Conservation (phyloP, 2,797 vertebrate genomes). For the Xiphorhynchus erythropygius region DNA sequence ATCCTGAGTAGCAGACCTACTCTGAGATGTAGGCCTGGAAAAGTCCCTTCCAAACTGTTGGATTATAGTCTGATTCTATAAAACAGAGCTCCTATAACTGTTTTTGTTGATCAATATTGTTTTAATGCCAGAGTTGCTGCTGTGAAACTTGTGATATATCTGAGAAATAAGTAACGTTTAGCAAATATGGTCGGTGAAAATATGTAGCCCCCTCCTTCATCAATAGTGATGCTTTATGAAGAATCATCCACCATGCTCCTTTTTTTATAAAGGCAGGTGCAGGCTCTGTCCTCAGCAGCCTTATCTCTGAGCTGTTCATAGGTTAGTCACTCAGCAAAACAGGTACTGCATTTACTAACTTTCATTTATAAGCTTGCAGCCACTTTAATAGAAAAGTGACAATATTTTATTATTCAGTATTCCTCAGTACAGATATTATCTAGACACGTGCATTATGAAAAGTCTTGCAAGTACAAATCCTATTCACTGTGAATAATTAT, state of each 20-base stretch:
- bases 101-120: background rate
- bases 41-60: background rate
- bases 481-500: constrained; percentile 68
- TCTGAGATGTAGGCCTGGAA: background rate
- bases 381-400: background rate
- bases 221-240: background rate
- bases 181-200: background rate
- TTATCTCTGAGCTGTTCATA: background rate
- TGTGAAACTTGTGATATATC: background rate
- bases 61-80: background rate
- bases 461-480: constrained; percentile 45
- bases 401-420: constrained; percentile 45
- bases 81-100: background rate
- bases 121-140: background rate
- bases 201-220: background rate
- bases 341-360: background rate
- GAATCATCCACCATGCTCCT: rapidly evolving
- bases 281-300: background rate
- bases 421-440: constrained; percentile 35
- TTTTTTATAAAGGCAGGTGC: background rate
- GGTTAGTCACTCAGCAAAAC: background rate
- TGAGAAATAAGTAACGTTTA: background rate
- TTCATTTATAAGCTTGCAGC: background rate
- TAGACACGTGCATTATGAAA: constrained; percentile 15
- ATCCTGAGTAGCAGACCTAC: background rate